Percentiles rank a stretch among this genome's conserved stretches.
These are phyloP conservation scores for Penaeus chinensis DNA, from an alignment of 1,140 invertebrate genomes.

Conservation along the genomic window DNA sequence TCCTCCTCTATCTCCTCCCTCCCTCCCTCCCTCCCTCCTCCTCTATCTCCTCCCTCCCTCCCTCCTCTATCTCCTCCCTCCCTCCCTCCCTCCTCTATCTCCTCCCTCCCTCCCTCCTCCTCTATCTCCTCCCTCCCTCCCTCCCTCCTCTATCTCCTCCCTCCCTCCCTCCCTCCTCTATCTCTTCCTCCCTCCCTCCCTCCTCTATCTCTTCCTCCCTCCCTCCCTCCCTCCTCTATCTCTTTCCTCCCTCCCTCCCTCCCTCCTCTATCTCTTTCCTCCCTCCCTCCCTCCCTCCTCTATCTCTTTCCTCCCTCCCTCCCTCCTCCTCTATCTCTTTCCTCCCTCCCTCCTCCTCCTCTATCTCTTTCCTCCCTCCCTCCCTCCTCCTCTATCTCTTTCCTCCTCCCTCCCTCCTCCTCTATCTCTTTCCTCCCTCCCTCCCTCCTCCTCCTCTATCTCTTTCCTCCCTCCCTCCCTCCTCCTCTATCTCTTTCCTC, in stretches of 20 bases:
- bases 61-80: not conserved
- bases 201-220: not conserved
- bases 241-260: too few relatives aligned
- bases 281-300: constrained; percentile 1
- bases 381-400: not conserved
- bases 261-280: not conserved
- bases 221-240: not conserved
- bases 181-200: not conserved
- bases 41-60: too few relatives aligned
- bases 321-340: too few relatives aligned
- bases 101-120: not conserved
- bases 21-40: not conserved
- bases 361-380: too few relatives aligned
- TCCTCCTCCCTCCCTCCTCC: not conserved
- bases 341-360: constrained; percentile 1
- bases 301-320: not conserved
- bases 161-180: not conserved
- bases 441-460: not conserved
- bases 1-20: not conserved
- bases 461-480: not conserved
- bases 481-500: not conserved
- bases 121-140: too few relatives aligned
- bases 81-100: not conserved
- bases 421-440: not conserved
- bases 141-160: constrained; percentile 5